Base-by-base conservation (phyloP, 2,797 vertebrate species). In the Malacoraja senta region DNA sequence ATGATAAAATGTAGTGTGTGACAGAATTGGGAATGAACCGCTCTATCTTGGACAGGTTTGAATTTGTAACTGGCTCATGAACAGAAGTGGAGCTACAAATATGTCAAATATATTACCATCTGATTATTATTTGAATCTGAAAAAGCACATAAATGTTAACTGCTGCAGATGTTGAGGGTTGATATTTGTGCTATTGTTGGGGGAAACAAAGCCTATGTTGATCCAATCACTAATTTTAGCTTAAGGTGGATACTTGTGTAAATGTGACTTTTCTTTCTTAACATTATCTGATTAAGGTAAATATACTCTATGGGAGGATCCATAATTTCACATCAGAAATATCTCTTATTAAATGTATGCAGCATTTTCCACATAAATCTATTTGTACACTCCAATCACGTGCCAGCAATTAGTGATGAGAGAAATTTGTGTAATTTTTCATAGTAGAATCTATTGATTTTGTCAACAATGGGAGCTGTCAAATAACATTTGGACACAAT, bases 401-500 rank as follows among this genome's bases (percentile, higher is more conserved):
- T 35, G 19, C 17, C 61, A 65, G 83, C 13, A n/a, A 65, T 88
- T 65, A 65, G 83, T 63, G 58, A 88, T 32, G 65, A 88, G n/a
- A n/a, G 58, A 65, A 88, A 80, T 32, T n/a, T 1, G 77, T 35
- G 83, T 61, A n/a, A 65, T n/a, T 65, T 88, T 88, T 88, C 32
- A 88, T 19, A 65, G 84, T 88, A 65, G 29, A 32, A 86, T 29
- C 26, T 63, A 86, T 84, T 84, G 81, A n/a, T 61, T 84, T 63
- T 84, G 58, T 84, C 53, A 63, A 78, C 77, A 78, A 63, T 53
- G 24, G 44, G 80, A 84, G 53, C 58, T 63, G 83, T 86, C 83
- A 86, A 8, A 86, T 86, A 32, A 58, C 29, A 86, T 86, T 86
- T 86, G 53, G 26, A 63, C 29, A 63, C 83, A 61, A 86, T 86